Base-by-base conservation (phyloP, 2,888 invertebrate genomes). In the Arrhopalites spinosus region DNA sequence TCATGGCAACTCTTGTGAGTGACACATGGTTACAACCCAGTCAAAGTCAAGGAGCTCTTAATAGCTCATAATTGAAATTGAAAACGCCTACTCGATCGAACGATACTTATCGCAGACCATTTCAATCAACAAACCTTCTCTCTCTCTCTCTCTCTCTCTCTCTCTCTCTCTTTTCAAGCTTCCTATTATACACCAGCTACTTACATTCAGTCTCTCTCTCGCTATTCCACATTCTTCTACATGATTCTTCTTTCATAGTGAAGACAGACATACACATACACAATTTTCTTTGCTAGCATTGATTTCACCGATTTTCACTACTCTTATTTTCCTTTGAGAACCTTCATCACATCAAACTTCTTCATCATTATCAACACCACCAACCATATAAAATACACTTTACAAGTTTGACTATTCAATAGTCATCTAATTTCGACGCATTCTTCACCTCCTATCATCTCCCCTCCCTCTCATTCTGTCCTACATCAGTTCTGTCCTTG, bases 41-140 rank as follows among this genome's bases (percentile, higher is more conserved):
- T 63, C 56, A 74, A 77, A 77, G 74, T 77, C 74, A 77, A 77
- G 77, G 72, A 77, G 77, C 77, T 77, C 74, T 74, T 77, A 77
- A 74, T 77, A 77, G 77, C 74, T 72, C 74, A 74, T 77, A 77
- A 74, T 74, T 71, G 74, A 77, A 77, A 77, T 77, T 74, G 77
- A 77, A 77, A 77, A 74, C 77, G 77, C 77, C 77, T 77, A 63
- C 77, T 67, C 74, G 67, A 77, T 77, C 71, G 72, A 72, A 74
- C 61, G 77, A 77, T 77, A 74, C 74, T 74, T 77, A 77, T 77
- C 76, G 67, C 36, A 67, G 72, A 59, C 74, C 74, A 77, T 77
- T 77, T 77, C 77, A 77, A 77, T 77, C 74, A 77, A 77, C 74
- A 77, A 77, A 61, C 74, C 77, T 36, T 74, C 74, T 27, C 73